Evolutionary conservation across 2,888 invertebrate species (phyloP).

Genomic region (Tubiluchus corallicola): DNA sequence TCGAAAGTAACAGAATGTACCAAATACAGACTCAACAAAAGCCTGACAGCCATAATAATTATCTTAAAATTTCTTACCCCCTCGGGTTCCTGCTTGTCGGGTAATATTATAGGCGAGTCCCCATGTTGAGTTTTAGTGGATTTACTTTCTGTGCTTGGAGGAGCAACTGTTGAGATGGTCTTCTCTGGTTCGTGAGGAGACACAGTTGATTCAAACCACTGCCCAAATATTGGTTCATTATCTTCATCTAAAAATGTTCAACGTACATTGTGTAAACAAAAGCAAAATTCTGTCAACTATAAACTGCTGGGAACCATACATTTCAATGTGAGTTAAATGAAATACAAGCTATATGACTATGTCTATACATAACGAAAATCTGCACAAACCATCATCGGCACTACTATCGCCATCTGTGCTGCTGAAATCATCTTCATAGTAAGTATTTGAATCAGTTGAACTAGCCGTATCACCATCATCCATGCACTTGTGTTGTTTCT

Average conservation of each 20-base stretch:
- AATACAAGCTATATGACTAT: too few species aligned
- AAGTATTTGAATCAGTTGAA: constrained; percentile 82
- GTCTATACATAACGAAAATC: too few species aligned
- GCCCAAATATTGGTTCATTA: constrained; percentile 60
- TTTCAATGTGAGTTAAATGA: too few species aligned
- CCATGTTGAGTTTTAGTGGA: constrained; percentile 1
- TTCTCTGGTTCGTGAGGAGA: constrained; percentile 42
- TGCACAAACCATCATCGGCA: constrained; percentile 61
- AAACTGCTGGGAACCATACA: too few species aligned
- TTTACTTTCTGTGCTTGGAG: constrained; percentile 16
- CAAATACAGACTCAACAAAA: too few species aligned
- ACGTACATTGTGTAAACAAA: constrained; percentile 6
- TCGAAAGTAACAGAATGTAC: too few species aligned
- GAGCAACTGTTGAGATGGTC: constrained; percentile 17
- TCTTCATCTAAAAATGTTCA: constrained; percentile 26
- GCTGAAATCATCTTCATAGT: constrained; percentile 76
- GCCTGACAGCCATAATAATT: too few species aligned
- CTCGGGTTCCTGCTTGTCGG: constrained; percentile 57
- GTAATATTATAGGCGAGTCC: constrained; percentile 30
- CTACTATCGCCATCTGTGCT: constrained; percentile 63
- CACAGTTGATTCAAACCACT: constrained; percentile 85
- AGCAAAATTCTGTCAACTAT: background rate
- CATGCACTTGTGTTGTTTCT: constrained; percentile 51
- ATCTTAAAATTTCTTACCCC: constrained; percentile 40
- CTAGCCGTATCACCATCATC: constrained; percentile 62